Conservation (phyloP, 2,113 vertebrate species). For the Craseonycteris thonglongyai region DNA sequence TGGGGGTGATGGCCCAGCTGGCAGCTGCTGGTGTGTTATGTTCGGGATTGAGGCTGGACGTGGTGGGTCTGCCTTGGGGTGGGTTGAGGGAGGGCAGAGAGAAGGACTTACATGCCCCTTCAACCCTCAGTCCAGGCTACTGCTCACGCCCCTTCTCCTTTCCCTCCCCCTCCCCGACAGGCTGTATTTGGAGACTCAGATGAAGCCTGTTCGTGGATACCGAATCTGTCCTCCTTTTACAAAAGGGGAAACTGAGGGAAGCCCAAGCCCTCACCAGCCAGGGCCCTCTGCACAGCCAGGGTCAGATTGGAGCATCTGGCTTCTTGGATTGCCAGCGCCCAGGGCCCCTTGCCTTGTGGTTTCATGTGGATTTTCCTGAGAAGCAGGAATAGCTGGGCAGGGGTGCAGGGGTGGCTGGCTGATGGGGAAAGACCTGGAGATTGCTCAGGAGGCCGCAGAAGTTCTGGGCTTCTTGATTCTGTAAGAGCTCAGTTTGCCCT, state of each 20-base stretch:
- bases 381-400: not conserved
- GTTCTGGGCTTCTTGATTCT: not conserved
- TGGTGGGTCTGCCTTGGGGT: too few relatives aligned
- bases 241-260: not conserved
- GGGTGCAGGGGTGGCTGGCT: not conserved
- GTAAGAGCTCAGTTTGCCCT: not conserved
- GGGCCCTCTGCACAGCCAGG: not conserved
- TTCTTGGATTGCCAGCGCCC: not conserved
- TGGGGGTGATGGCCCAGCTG: not conserved
- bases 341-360: not conserved
- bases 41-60: not conserved
- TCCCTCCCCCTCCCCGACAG: not conserved
- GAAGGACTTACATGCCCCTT: not conserved
- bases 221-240: not conserved
- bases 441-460: not conserved
- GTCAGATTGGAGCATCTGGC: not conserved
- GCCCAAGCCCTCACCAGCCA: not conserved
- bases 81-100: not conserved
- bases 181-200: not conserved
- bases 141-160: not conserved
- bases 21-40: constrained; percentile 14
- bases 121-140: not conserved
- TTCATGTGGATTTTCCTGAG: not conserved
- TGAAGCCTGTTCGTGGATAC: not conserved
- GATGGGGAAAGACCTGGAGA: not conserved